Base-by-base conservation (phyloP, 2,888 invertebrate genomes). In the Hypena proboscidalis region DNA sequence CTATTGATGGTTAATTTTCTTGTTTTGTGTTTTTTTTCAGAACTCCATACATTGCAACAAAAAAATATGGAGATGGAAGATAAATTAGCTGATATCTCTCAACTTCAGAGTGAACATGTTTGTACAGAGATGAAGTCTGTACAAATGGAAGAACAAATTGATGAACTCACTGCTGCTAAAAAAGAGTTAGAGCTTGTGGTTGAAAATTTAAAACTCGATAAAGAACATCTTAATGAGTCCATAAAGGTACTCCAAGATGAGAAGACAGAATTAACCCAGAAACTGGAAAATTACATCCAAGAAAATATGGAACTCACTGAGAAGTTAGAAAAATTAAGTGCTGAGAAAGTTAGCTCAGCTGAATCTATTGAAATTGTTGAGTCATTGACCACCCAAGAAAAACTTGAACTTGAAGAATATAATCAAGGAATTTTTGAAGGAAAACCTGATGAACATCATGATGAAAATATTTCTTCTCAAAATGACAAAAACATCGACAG, bases 361-460 rank as follows among this genome's bases (percentile, higher is more conserved):
- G 95, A 95, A 79, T 95, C 95, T 31, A 95, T 95, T 35, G 95
- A 95, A 83, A 95, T 95, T 46, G 95, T 95, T 0, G 95, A 95
- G 70, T 90, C 93, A 7, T 83, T 95, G 46, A 94, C 94, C 9
- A 93, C 94, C 47, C 94, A 94, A 80, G 94, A 94, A 75, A 94
- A 94, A 67, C 71, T 94, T 27, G 94, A 95, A 76, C 84, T 94
- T 34, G 94, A 94, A 74, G 93, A 93, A 58, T 94, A 93, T 62
- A 93, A 94, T 56, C 93, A 94, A 70, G 88, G 90, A 30, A 81
- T 87, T 13, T 73, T 77, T 48, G 70, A 76, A 56, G 71, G 70
- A 31, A 77, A 78, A 55, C 45, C 55, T 32, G 65, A 68, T 51
- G 76, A 61, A 40, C 64, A 51, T 62, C 72, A 59, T 47, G 59